Conservation (phyloP, 2,797 vertebrate genomes). For the Pantherophis vulpinus region DNA sequence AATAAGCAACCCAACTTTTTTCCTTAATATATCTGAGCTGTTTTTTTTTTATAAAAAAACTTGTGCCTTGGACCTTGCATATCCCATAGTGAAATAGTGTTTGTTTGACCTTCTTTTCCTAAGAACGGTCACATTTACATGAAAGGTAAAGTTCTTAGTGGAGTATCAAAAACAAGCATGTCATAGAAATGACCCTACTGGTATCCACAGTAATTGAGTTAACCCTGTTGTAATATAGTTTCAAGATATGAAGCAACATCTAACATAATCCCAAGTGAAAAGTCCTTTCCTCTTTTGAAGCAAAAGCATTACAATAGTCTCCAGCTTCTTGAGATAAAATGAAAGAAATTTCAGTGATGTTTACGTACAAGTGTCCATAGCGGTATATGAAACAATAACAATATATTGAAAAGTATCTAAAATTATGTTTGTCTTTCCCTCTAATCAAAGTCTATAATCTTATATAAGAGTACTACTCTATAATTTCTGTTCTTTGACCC, state of each 20-base stretch:
- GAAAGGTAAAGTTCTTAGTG: conserved; percentile 34
- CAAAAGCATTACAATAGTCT: conserved; percentile 52
- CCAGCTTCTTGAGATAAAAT: conserved; percentile 47
- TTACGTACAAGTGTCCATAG: conserved; percentile 43
- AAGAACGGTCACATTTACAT: neutral
- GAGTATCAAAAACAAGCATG: conserved; percentile 30
- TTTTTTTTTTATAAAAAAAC: neutral
- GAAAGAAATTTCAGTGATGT: conserved; percentile 45
- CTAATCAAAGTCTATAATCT: neutral
- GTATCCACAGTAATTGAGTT: conserved; percentile 36
- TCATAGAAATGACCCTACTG: conserved; percentile 34
- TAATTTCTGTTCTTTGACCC: conserved; percentile 25
- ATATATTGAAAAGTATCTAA: neutral
- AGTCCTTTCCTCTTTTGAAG: conserved; percentile 36
- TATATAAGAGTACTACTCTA: conserved; percentile 6
- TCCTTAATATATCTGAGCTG: conserved; percentile 17
- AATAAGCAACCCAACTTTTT: neutral
- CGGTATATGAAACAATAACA: conserved; percentile 33
- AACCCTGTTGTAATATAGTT: conserved; percentile 34
- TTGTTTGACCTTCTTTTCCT: conserved; percentile 6
- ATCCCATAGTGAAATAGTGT: conserved; percentile 18
- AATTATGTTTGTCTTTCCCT: neutral
- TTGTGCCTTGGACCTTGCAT: neutral
- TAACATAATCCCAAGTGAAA: conserved; percentile 39
- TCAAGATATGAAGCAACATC: conserved; percentile 32